Evolutionary conservation across 2,797 vertebrate genomes (phyloP).

Genomic region (Enteromius fasciolatus): DNA sequence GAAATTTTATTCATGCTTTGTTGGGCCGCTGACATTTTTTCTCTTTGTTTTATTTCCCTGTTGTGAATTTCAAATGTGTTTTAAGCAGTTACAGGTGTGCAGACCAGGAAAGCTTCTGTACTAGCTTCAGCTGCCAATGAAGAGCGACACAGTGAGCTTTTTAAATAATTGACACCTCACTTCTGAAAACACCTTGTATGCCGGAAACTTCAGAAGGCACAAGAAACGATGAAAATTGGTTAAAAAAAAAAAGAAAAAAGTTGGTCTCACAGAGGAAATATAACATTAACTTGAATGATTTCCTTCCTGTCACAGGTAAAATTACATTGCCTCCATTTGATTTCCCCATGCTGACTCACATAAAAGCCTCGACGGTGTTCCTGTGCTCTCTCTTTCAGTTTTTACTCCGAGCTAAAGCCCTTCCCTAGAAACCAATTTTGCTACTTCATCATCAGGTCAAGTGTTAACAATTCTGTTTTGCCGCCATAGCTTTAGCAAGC

Average conservation of each 20-base stretch:
- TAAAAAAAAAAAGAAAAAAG: not conserved
- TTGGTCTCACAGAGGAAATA: slow-evolving; percentile 56
- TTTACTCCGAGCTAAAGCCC: slow-evolving; percentile 63
- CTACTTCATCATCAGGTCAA: slow-evolving; percentile 74
- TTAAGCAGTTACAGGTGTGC: slow-evolving; percentile 27
- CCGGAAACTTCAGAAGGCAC: slow-evolving; percentile 19
- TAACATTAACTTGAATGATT: slow-evolving; percentile 50
- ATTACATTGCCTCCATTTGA: slow-evolving; percentile 58
- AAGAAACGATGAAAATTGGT: slow-evolving; percentile 22
- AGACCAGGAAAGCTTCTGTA: slow-evolving; percentile 3
- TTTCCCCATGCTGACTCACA: slow-evolving; percentile 56
- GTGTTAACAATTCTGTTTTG: slow-evolving; percentile 75
- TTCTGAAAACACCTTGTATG: slow-evolving; percentile 29
- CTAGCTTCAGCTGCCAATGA: not conserved
- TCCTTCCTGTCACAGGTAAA: slow-evolving; percentile 46
- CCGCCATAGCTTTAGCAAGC: slow-evolving; percentile 69
- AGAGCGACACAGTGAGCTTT: slow-evolving; percentile 22
- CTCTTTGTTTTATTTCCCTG: not conserved
- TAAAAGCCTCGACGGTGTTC: slow-evolving; percentile 54
- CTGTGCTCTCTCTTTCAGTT: slow-evolving; percentile 63
- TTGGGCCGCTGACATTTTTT: slow-evolving; percentile 23
- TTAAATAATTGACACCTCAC: slow-evolving; percentile 31
- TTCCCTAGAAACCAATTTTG: slow-evolving; percentile 74
- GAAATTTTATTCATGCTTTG: slow-evolving; percentile 47
- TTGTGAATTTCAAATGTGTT: slow-evolving; percentile 19